Percentiles rank a stretch among this genome's conserved stretches.
phyloP scores from a whole-genome alignment of 2,888 invertebrate genomes.

The Ormyrus pomaceus region DNA sequence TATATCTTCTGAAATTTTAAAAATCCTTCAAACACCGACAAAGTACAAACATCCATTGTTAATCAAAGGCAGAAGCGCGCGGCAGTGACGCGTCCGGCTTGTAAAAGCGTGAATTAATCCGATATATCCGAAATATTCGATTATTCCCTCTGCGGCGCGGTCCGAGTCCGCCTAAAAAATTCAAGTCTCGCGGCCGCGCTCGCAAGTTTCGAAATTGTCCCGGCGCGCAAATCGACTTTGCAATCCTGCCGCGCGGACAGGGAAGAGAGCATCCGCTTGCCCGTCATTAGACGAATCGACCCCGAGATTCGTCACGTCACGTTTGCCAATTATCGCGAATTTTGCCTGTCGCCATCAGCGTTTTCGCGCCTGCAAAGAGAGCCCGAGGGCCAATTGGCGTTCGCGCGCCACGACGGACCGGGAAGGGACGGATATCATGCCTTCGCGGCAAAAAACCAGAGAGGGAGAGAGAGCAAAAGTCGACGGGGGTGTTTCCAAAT shows the following conservation, averaged over 20 bases:
- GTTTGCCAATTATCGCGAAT: slow-evolving; percentile 61
- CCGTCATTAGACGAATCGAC: slow-evolving; percentile 32
- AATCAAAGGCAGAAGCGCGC: too few species aligned
- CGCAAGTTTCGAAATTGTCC: not conserved
- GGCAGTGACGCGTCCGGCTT: too few species aligned
- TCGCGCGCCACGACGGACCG: not conserved
- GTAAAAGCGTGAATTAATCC: slow-evolving; percentile 1
- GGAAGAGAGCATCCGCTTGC: too few species aligned
- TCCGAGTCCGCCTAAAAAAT: slow-evolving; percentile 18
- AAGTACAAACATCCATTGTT: too few species aligned
- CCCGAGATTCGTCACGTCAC: slow-evolving; percentile 40
- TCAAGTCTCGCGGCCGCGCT: not conserved
- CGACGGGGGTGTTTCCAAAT: slow-evolving; percentile 58
- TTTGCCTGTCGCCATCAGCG: slow-evolving; percentile 6
- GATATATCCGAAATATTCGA: slow-evolving; percentile 28
- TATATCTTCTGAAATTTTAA: too few species aligned
- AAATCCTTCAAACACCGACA: too few species aligned
- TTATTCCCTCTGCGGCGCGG: slow-evolving; percentile 1
- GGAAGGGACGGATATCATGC: not conserved
- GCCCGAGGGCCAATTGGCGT: not conserved
- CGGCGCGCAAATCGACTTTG: slow-evolving; percentile 42
- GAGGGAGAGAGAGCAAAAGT: not conserved
- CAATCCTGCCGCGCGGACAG: slow-evolving; percentile 1
- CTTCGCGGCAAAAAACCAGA: not conserved
- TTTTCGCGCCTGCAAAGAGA: not conserved